Evolutionary conservation across 1,140 invertebrate species (phyloP), one percentile per base, ranked within the genome.

Genomic region (Drosophila lowei): DNA sequence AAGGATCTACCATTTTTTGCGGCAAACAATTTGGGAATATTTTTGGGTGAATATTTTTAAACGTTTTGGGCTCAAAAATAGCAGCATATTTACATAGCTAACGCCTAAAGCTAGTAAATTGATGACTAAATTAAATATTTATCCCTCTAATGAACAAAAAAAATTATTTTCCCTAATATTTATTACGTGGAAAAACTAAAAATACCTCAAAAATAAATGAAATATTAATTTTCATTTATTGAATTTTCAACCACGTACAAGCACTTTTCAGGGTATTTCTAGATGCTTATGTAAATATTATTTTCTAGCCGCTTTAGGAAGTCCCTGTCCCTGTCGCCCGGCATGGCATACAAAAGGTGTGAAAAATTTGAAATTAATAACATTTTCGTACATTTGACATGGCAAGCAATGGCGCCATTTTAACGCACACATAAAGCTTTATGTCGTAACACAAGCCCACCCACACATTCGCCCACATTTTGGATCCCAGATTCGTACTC

Each of bases 311-410:
- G 28, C 34, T 57, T 57, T 57, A 44, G 23, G 21, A 18, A 21
- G 6, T 3, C 11, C 34, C 6, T 73, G 13, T 34, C 11, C 41
- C 57, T 9, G 11, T 47, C 47, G 43, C 38, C 11, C 59, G 59
- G 43, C 28, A 13, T 43, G 47, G 25, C 15, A 16, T 44, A 71
- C 65, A 75, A 74, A 72, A 72, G 71, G 79, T 83, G 79, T 83
- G 65, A 78, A 74, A 75, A 83, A 83, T 78, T 75, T 78, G 77
- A 83, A 72, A 74, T 71, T 75, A 83, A 83, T 83, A 83, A 83
- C 79, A 83, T 75, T 83, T 75, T 81, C 65, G 64, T 70, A 83
- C 74, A 77, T 77, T 83, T 74, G 64, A 83, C 68, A 81, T 77
- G 59, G 34, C 23, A 81, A 64, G 74, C 79, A 65, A 52, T 43